Base-by-base conservation (phyloP, 2,888 invertebrate genomes). In the Notodromas monacha region DNA sequence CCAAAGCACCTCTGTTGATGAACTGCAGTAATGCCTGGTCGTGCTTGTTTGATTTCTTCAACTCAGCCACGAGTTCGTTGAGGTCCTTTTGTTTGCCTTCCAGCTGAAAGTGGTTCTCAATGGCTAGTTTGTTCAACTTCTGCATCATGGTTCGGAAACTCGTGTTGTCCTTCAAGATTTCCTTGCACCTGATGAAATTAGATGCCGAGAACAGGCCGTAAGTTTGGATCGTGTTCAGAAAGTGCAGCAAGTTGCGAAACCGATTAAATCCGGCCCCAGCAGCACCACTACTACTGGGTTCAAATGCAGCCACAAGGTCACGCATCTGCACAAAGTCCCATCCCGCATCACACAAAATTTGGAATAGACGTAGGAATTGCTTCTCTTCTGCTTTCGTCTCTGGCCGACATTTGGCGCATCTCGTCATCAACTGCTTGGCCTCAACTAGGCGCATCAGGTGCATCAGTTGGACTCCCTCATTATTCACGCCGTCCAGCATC, bases 1-100 rank as follows among this genome's bases (percentile, higher is more conserved):
- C n/a, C 21, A 21, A n/a, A n/a, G 21, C 21, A 21, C 21, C 21
- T n/a, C n/a, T 21, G 21, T 21, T n/a, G n/a, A 21, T 21, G 21
- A 21, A 21, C 6, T 21, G 8, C 21, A 21, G 8, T 21, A 21
- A 21, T 21, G 21, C 21, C 21, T 21, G 21, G 21, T 21, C 21
- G n/a, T 21, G 21, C 21, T 21, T 21, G 21, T 21, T 21, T 21
- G 21, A 21, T 21, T 21, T 21, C 21, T 21, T 21, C 21, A 21
- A n/a, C 21, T 21, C 21, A 21, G 21, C 21, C 21, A 21, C 21
- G n/a, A 21, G 21, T 21, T 21, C 21, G n/a, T 21, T 21, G 6
- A 21, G 21, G n/a, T 21, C 21, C 21, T 21, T 21, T n/a, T 8
- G 8, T 21, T 21, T 21, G 21, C 21, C 21, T 21, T 21, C 21